phyloP scores from a whole-genome alignment of 2,797 vertebrate species.

The Parambassis ranga region DNA sequence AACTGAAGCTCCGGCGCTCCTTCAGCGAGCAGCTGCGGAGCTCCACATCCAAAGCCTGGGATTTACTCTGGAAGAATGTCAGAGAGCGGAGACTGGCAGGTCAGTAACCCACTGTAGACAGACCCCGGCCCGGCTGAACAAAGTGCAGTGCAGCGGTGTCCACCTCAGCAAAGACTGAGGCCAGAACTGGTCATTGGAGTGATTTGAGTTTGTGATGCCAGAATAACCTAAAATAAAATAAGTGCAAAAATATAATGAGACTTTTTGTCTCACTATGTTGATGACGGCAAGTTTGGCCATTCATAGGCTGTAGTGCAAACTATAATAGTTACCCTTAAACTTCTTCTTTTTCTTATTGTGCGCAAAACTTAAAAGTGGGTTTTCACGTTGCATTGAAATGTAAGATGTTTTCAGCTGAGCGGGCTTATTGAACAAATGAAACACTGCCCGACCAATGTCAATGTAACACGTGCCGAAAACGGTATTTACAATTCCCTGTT shows the following conservation, averaged over 20 bases:
- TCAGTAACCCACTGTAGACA: conserved; percentile 73
- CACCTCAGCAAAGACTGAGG: background rate
- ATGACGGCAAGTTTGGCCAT: background rate
- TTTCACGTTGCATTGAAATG: too few species aligned
- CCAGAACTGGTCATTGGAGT: background rate
- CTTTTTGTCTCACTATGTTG: background rate
- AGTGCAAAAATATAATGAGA: too few species aligned
- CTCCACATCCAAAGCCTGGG: conserved; percentile 91
- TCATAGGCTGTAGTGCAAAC: background rate
- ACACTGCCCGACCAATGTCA: fast-evolving
- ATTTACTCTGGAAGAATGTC: conserved; percentile 89
- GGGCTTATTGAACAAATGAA: too few species aligned
- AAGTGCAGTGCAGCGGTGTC: background rate
- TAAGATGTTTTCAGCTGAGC: too few species aligned
- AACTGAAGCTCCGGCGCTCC: conserved; percentile 85
- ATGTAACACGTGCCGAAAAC: background rate
- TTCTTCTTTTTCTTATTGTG: too few species aligned
- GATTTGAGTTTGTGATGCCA: background rate
- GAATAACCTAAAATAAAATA: background rate
- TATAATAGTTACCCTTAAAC: too few species aligned
- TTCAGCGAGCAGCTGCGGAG: conserved; percentile 89
- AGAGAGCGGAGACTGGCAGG: conserved; percentile 90
- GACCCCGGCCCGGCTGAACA: background rate
- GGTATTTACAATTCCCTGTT: background rate
- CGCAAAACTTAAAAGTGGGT: too few species aligned